Evolutionary conservation across 2,113 vertebrate genomes (phyloP).

Genomic region (Orycteropus afer): DNA sequence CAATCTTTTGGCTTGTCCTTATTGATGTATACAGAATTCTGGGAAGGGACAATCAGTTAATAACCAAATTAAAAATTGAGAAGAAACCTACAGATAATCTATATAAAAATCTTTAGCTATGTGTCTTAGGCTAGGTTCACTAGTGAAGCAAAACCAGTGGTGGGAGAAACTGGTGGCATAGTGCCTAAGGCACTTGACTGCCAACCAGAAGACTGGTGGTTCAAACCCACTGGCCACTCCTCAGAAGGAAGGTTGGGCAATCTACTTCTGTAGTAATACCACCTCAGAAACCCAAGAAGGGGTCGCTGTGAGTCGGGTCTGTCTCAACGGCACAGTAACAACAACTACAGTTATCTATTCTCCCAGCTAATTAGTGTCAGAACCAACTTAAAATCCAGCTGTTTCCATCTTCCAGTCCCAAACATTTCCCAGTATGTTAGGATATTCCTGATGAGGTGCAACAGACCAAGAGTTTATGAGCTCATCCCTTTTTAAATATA

Average conservation of each 20-base stretch:
- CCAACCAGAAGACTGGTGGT: no score
- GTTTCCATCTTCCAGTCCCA: neutral
- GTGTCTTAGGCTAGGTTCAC: no score
- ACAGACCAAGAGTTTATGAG: neutral
- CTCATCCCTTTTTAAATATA: conserved; percentile 41
- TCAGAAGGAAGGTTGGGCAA: no score
- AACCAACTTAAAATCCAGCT: neutral
- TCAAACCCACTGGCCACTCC: no score
- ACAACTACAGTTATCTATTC: no score
- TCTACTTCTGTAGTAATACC: no score
- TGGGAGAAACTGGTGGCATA: no score
- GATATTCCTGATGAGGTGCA: neutral
- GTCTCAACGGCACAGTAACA: no score
- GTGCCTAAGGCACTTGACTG: no score
- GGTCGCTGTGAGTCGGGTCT: no score
- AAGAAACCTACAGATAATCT: neutral
- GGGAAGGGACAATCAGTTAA: neutral
- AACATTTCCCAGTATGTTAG: neutral
- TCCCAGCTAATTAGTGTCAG: neutral
- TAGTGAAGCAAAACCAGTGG: no score
- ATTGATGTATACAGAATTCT: neutral
- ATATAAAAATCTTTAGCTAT: neutral
- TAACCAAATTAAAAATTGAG: neutral
- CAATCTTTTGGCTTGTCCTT: neutral
- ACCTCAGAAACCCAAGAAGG: no score